A percentile compares a stretch with the other conserved stretches of the same genome.
Evolutionary conservation across 2,113 vertebrate species (phyloP).

Genomic region (Anguilla japonica): DNA sequence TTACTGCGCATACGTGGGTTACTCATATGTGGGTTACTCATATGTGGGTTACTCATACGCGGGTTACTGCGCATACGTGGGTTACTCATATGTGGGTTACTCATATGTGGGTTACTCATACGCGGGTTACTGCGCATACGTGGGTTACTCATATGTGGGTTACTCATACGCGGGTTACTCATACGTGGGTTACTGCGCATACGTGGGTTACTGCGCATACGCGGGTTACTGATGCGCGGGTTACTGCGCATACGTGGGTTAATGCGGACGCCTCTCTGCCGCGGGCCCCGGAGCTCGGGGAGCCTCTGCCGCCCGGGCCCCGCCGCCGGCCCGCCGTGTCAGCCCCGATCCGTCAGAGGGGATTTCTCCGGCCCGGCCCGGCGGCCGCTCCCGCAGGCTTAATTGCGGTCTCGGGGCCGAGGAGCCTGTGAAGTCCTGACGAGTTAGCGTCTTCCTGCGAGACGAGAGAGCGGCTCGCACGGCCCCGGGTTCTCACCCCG

Average conservation of each 20-base stretch:
- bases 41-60: too few relatives aligned
- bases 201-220: too few relatives aligned
- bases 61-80: too few relatives aligned
- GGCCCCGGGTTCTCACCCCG: constrained; percentile 84
- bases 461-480: constrained; percentile 79
- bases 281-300: constrained; percentile 52
- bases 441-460: constrained; percentile 90
- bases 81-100: too few relatives aligned
- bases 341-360: constrained; percentile 87
- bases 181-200: too few relatives aligned
- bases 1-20: too few relatives aligned
- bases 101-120: too few relatives aligned
- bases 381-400: constrained; percentile 89
- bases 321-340: constrained; percentile 82
- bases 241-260: constrained; percentile 42
- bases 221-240: too few relatives aligned
- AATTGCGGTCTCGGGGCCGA: constrained; percentile 90
- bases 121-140: too few relatives aligned
- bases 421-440: constrained; percentile 88
- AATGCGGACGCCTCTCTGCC: constrained; percentile 55
- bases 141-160: too few relatives aligned
- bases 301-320: constrained; percentile 61
- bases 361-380: constrained; percentile 87
- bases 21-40: too few relatives aligned
- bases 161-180: too few relatives aligned